Evolutionary conservation across 2,888 invertebrate species (phyloP), one percentile per base, ranked within the genome.

Genomic region (Nomada lathburiana): DNA sequence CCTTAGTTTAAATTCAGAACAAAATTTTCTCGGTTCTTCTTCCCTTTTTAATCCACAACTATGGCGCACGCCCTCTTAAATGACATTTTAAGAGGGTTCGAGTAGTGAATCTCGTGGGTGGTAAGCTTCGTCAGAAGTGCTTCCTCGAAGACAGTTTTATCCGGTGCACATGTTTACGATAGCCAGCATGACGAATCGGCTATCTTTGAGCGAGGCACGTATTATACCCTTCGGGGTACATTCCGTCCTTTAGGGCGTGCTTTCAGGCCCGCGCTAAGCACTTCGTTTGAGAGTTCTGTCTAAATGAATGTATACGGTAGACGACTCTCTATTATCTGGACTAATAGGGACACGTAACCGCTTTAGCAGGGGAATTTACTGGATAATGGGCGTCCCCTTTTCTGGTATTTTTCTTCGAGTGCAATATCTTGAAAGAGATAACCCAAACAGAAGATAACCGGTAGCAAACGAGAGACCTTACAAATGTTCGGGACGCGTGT

Each of bases 1-100:
- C 72, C 76, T 65, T 82, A 78, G 69, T 83, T 86, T 85, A 60
- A 86, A 86, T 88, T 88, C 82, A 82, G 65, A 71, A 29, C 78
- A 42, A 55, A 80, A 83, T 36, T 36, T 36, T 36, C 36, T 36
- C 36, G 7, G 5, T 7, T 0, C 0, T 5, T 36, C 5, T 29
- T 18, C 16, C 50, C 7, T 20, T 70, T 70, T 47, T 20, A 29
- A 60, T 70, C 20, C 7, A 20, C 60, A 11, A 5, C 68, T 16
- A 18, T 3, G 9, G 1, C 42, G 10, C 23, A 23, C 2, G 23
- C 42, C 2, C 2, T 13, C 16, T n/a, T 7, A n/a, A 53, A 29
- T 4, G 67, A 36, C 9, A 1, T 42, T 3, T 20, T n/a, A 13
- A 7, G 20, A 10, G 68, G 55, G 9, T 10, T 2, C 0, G 44